Evolutionary conservation across 1,140 invertebrate species (phyloP), one percentile per base, ranked within the genome.

Genomic region (Hyphantria cunea): DNA sequence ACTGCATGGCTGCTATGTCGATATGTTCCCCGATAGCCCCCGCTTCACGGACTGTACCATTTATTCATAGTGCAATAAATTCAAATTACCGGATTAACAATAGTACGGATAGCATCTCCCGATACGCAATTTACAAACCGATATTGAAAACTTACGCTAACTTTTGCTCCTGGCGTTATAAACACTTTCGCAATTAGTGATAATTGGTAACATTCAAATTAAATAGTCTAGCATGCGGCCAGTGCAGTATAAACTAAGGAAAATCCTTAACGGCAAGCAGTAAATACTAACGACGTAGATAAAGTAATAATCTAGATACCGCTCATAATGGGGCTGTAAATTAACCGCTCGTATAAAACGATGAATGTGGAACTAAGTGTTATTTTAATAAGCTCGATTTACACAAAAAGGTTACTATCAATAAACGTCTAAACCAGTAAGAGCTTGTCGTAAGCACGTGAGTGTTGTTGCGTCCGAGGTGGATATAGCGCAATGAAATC

Each of bases 21-120:
- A 86, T 87, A 72, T 78, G 78, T 74, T 71, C 56, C 66, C 64
- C 66, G 83, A 86, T 85, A 87, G 73, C 78, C 74, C 44, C 67
- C 64, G 68, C 74, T 74, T 64, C 63, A 66, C 66, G 32, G 62
- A 64, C 69, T 54, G 66, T 75, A 87, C 82, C 81, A 89, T 89
- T 89, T 89, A 88, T 86, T 84, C 83, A 83, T 76, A 75, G 74
- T 76, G 84, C 84, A 89, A 89, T 89, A 89, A 89, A 89, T 89
- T 89, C 84, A 87, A 89, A 89, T 89, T 89, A 89, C 84, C 70
- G 84, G 82, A 89, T 89, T 86, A 89, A 87, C 84, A 87, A 87
- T 89, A 86, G 75, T 78, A 70, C 58, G 82, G 86, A 89, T 89
- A 86, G 64, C 75, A 89, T 87, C 86, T 79, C 48, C 60, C 11